Evolutionary conservation across 2,113 vertebrate species (phyloP).

Genomic region (Geothlypis trichas): DNA sequence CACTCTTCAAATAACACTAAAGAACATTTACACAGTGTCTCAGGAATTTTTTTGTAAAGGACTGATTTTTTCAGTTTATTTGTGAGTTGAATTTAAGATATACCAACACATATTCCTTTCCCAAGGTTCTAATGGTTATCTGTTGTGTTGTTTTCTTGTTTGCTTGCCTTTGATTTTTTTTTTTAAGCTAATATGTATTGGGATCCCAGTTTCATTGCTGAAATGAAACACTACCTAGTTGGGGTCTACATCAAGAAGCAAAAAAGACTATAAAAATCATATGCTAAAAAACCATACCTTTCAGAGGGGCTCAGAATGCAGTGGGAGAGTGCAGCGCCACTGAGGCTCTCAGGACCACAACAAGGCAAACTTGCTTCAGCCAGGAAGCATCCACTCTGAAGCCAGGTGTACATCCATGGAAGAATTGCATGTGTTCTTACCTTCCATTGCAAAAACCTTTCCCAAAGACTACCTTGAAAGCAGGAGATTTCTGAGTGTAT

Average conservation of each 20-base stretch:
- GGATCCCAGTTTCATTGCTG: neutral
- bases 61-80: neutral
- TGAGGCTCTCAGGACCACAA: neutral
- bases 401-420: neutral
- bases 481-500: neutral
- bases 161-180: neutral
- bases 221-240: neutral
- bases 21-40: neutral
- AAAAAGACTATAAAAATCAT: neutral
- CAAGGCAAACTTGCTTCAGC: neutral
- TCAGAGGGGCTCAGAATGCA: neutral
- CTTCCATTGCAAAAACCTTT: neutral
- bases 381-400: neutral
- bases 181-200: neutral
- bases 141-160: neutral
- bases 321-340: neutral
- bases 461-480: neutral
- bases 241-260: neutral
- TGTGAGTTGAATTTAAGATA: neutral
- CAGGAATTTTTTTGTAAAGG: neutral
- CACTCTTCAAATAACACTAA: neutral
- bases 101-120: neutral
- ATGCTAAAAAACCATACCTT: neutral
- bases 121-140: neutral
- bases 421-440: neutral